Conservation (phyloP, 2,113 vertebrate species). For the Hypanus sabinus region DNA sequence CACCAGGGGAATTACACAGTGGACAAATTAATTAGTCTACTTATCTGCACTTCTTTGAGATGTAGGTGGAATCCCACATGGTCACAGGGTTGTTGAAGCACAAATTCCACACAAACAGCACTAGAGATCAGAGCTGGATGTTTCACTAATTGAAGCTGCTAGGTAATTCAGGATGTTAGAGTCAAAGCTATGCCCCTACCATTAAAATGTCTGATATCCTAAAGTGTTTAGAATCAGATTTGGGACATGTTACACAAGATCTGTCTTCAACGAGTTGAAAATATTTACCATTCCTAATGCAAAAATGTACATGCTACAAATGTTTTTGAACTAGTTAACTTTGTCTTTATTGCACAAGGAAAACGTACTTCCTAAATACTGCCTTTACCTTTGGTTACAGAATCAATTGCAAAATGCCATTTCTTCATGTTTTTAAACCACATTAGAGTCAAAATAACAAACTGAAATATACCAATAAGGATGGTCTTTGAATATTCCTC, state of each 20-base stretch:
- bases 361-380: not conserved
- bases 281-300: not conserved
- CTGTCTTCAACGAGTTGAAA: not conserved
- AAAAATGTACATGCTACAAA: not conserved
- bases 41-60: too few relatives aligned
- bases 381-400: not conserved
- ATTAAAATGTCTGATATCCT: not conserved
- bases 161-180: not conserved
- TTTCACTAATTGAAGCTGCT: not conserved
- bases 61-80: too few relatives aligned
- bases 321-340: not conserved
- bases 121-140: not conserved
- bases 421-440: not conserved
- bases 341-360: not conserved
- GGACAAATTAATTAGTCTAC: too few relatives aligned
- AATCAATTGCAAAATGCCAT: not conserved
- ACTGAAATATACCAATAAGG: not conserved
- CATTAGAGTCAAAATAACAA: not conserved
- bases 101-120: too few relatives aligned
- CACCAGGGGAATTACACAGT: too few relatives aligned
- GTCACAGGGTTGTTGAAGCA: too few relatives aligned
- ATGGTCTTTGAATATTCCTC: not conserved
- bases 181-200: not conserved
- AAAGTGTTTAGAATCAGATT: not conserved
- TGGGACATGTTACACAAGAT: not conserved